Evolutionary conservation across 2,113 vertebrate species (phyloP).

Genomic region (Pangasianodon hypophthalmus): DNA sequence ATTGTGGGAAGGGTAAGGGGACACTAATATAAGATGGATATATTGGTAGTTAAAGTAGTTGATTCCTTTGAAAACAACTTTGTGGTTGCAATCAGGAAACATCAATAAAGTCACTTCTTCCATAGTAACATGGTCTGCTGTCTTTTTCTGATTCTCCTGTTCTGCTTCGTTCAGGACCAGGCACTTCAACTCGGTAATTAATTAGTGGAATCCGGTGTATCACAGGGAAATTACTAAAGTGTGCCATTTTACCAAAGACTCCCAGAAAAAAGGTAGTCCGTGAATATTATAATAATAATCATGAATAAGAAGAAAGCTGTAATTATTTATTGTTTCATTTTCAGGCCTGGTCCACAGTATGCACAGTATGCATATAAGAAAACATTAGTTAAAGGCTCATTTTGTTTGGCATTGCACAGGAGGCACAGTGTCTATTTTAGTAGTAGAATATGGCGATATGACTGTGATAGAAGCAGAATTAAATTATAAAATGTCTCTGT

Average conservation of each 20-base stretch:
- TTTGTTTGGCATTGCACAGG: neutral
- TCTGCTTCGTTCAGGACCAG: neutral
- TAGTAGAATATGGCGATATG: neutral
- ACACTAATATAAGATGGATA: constrained; percentile 69
- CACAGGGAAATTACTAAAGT: neutral
- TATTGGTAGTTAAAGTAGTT: constrained; percentile 61
- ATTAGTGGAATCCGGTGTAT: neutral
- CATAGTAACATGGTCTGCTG: constrained; percentile 57
- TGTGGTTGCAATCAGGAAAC: constrained; percentile 84
- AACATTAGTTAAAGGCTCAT: neutral
- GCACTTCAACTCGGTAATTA: too few species aligned
- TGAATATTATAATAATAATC: too few species aligned
- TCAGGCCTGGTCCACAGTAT: neutral
- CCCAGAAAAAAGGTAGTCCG: neutral
- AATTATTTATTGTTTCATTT: too few species aligned
- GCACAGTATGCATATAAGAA: neutral
- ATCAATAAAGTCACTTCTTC: constrained; percentile 98
- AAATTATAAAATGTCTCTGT: neutral
- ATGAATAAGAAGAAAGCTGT: too few species aligned
- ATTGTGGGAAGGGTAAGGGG: constrained; percentile 67
- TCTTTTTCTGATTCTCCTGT: constrained; percentile 34
- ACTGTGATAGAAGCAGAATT: neutral
- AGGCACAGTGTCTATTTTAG: neutral
- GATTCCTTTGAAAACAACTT: constrained; percentile 65
- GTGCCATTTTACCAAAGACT: neutral